These are phyloP conservation scores for Panzeria rudis DNA, from an alignment of 2,888 invertebrate species.

Conservation along the genomic window DNA sequence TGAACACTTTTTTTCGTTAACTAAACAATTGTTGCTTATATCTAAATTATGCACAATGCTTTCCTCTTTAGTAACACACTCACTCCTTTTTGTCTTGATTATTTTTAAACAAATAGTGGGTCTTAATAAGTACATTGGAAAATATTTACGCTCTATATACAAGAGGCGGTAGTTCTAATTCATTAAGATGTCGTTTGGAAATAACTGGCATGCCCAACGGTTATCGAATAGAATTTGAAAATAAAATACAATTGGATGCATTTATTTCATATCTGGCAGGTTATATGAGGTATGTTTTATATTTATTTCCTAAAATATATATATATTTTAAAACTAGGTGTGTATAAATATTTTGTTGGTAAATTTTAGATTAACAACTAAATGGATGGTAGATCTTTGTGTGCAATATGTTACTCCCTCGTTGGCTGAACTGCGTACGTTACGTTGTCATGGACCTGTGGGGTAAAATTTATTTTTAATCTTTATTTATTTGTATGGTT, in stretches of 20 bases:
- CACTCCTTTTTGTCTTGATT: neutral
- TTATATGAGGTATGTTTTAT: conserved; percentile 88
- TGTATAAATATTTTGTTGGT: neutral
- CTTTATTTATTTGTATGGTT: neutral
- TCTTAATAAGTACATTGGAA: conserved; percentile 90
- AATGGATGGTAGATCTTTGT: conserved; percentile 96
- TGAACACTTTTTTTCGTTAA: neutral
- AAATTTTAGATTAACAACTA: conserved; percentile 87
- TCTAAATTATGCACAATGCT: neutral
- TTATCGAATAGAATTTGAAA: conserved; percentile 80
- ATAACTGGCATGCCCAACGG: conserved; percentile 85
- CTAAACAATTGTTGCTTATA: neutral
- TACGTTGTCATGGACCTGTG: conserved; percentile 95
- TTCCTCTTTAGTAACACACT: neutral
- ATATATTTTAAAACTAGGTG: neutral
- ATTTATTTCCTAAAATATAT: neutral
- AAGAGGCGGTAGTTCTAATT: conserved; percentile 84
- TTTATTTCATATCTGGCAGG: conserved; percentile 93
- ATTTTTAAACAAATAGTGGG: conserved; percentile 85
- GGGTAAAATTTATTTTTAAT: conserved; percentile 85
- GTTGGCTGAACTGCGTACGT: conserved; percentile 87
- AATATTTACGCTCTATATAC: conserved; percentile 93
- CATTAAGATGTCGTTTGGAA: conserved; percentile 89
- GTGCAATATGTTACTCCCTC: conserved; percentile 92
- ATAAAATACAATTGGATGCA: conserved; percentile 86